Base-by-base conservation (phyloP, 2,888 invertebrate genomes). In the Galerucella nymphaeae region DNA sequence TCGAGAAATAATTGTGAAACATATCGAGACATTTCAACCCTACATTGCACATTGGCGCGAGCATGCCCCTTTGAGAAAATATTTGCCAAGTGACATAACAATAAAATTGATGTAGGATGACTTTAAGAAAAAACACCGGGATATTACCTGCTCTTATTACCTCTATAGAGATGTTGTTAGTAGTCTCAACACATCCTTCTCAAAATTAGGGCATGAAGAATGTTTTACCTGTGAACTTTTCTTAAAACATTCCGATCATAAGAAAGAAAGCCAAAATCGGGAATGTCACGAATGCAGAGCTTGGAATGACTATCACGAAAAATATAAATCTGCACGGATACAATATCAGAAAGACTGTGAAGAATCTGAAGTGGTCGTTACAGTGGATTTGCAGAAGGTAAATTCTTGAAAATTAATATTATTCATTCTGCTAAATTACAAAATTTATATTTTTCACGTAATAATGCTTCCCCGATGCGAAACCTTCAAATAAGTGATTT, bases 81-180 rank as follows among this genome's bases (percentile, higher is more conserved):
- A 77, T 62, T 55, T 77, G 38, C 78, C 76, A 4, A 76, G 74
- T 70, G 76, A 78, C 65, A 45, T 71, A 13, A 74, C 63, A 14
- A 67, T 76, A 50, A 65, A 42, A 50, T 14, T 59, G 8, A 74
- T 76, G 77, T 72, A 72, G 55, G 58, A 62, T 18, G 66, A 77
- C 58, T 78, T 76, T 64, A 18, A 55, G 42, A 38, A 71, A 61
- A 76, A 72, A 58, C n/a, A 74, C 64, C 67, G 70, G 41, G 16
- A 66, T 30, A 48, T 45, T 55, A 38, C n/a, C 11, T 74, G 65
- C 62, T 76, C 66, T 3, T 78, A 76, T 64, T 75, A 78, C 14
- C 65, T 74, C 14, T 78, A 76, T 66, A 53, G 74, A 9, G 67
- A 45, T 18, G 64, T 53, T 18, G 65, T 76, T 11, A 61, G 62